These are phyloP conservation scores for Nesospiza acunhae DNA, from an alignment of 2,113 vertebrate species.

Conservation along the genomic window DNA sequence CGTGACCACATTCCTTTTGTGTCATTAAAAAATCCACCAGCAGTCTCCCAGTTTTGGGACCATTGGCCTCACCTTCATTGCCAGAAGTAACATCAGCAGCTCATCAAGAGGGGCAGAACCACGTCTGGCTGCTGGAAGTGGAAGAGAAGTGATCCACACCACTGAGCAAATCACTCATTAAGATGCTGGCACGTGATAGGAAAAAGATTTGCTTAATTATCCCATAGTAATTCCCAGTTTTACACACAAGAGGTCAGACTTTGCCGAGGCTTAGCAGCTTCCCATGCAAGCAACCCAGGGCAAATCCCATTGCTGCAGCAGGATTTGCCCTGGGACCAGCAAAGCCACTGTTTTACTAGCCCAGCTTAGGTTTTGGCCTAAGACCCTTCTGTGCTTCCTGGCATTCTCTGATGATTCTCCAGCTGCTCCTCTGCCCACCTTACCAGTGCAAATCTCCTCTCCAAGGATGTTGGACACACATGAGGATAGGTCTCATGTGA, in stretches of 20 bases:
- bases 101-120: not conserved
- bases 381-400: not conserved
- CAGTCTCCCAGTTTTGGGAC: not conserved
- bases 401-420: not conserved
- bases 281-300: not conserved
- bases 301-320: not conserved
- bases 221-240: slow-evolving; percentile 18
- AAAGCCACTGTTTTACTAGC: not conserved
- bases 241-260: slow-evolving; percentile 56
- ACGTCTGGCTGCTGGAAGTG: not conserved
- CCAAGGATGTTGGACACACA: not conserved
- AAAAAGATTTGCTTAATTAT: not conserved
- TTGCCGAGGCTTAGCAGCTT: not conserved
- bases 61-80: not conserved
- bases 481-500: not conserved
- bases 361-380: not conserved
- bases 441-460: not conserved
- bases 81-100: not conserved
- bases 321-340: not conserved
- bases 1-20: not conserved
- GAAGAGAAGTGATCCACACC: not conserved
- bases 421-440: not conserved
- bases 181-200: not conserved
- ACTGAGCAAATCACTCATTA: not conserved
- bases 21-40: not conserved